These are phyloP conservation scores for Echinometra lucunter DNA, from an alignment of 53 echinoderm and acorn worm species.

Conservation along the genomic window DNA sequence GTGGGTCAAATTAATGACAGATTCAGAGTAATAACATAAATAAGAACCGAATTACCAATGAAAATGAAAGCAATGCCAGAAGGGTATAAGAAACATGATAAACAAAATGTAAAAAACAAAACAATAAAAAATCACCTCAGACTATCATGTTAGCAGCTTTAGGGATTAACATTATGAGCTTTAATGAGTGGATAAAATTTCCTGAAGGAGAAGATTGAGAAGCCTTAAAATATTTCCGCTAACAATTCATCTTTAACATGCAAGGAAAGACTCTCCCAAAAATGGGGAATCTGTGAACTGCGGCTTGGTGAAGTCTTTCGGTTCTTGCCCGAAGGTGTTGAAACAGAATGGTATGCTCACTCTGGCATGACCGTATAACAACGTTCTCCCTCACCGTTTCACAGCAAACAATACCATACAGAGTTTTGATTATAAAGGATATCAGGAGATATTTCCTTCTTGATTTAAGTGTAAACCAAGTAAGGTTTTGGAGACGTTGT, in stretches of 20 bases:
- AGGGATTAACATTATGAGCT: background rate
- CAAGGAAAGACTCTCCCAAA: background rate
- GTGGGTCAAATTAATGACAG: too few species aligned
- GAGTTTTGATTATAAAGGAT: background rate
- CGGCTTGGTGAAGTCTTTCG: background rate
- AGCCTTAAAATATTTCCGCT: background rate
- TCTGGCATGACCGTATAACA: background rate
- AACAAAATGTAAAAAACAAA: too few species aligned
- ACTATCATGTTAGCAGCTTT: too few species aligned
- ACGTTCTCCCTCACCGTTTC: background rate
- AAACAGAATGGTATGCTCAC: background rate
- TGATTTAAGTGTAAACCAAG: background rate
- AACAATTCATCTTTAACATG: background rate
- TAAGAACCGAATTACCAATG: too few species aligned
- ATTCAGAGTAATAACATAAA: too few species aligned
- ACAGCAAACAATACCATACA: background rate
- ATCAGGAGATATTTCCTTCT: background rate
- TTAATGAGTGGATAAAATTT: background rate
- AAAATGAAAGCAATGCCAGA: too few species aligned
- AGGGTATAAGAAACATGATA: too few species aligned
- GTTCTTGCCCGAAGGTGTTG: constrained; percentile 2
- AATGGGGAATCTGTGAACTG: too few species aligned
- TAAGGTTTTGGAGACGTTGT: background rate
- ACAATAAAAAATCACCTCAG: too few species aligned
- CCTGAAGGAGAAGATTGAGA: background rate